These are phyloP conservation scores for Hirtodrosophila duncani DNA, from an alignment of 2,888 invertebrate genomes.

Conservation along the genomic window DNA sequence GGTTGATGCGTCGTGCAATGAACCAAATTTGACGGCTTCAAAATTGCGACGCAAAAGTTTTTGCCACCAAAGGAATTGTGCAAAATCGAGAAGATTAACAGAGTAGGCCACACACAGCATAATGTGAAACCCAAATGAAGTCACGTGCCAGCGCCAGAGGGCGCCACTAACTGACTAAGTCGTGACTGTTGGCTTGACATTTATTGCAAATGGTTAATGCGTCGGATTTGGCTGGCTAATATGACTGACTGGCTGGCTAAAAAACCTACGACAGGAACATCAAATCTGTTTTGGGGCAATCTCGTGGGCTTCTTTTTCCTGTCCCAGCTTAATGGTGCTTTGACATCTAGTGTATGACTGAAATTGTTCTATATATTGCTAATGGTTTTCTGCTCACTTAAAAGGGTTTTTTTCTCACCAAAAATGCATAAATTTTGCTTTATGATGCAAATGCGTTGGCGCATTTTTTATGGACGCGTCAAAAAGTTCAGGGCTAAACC, in stretches of 20 bases:
- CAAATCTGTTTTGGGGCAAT: no score
- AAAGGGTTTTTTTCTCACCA: constrained; percentile 2
- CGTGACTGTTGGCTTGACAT: constrained; percentile 16
- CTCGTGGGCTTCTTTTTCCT: no score
- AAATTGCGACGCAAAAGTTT: no score
- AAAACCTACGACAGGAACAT: constrained; percentile 1
- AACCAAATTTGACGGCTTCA: constrained; percentile 1
- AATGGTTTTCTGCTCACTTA: no score
- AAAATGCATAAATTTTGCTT: constrained; percentile 26
- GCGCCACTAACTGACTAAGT: constrained; percentile 21
- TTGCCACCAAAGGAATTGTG: no score
- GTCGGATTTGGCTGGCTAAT: constrained; percentile 34
- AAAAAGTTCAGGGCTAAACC: constrained; percentile 17
- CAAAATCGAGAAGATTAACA: no score
- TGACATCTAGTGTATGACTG: no score
- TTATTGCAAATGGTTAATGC: constrained; percentile 32
- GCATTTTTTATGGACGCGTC: constrained; percentile 12
- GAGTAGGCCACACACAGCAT: constrained; percentile 12
- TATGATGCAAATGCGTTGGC: constrained; percentile 12
- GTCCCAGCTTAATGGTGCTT: no score
- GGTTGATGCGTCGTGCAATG: no score
- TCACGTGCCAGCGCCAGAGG: constrained; percentile 57
- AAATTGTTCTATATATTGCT: no score
- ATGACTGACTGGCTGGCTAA: no score
- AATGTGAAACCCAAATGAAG: constrained; percentile 44